phyloP scores from a whole-genome alignment of 1,140 invertebrate species.

The Thalassaphorura encarpata region DNA sequence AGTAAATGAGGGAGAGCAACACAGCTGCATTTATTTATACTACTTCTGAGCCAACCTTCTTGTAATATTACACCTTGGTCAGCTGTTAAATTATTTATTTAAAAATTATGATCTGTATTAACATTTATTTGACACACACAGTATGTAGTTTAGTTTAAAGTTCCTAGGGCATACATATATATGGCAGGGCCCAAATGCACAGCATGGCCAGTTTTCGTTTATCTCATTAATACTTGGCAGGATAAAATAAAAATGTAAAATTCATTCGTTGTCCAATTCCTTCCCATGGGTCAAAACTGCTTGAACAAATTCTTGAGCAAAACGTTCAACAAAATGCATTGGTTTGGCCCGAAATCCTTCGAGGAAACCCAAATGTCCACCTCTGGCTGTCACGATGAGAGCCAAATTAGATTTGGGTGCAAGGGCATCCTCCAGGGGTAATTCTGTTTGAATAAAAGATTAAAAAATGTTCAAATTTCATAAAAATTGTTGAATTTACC shows the following conservation, averaged over 20 bases:
- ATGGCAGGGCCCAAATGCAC: too few relatives aligned
- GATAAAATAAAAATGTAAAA: not conserved
- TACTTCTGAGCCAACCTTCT: too few relatives aligned
- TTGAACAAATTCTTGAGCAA: conserved; percentile 9
- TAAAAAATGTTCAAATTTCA: not conserved
- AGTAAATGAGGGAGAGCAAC: too few relatives aligned
- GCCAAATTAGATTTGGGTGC: conserved; percentile 18
- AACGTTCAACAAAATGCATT: conserved; percentile 27
- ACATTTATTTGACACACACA: too few relatives aligned
- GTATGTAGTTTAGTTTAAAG: too few relatives aligned
- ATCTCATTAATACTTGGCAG: not conserved
- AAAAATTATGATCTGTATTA: too few relatives aligned
- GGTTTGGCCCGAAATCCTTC: conserved; percentile 10
- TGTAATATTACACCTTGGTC: too few relatives aligned
- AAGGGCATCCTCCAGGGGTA: conserved; percentile 18
- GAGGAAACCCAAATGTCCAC: conserved; percentile 29
- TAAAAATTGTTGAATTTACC: not conserved
- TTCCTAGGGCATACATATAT: too few relatives aligned
- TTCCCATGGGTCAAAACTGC: conserved; percentile 2
- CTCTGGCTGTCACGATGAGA: conserved; percentile 23
- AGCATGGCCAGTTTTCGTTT: too few relatives aligned
- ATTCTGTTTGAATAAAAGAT: conserved; percentile 5
- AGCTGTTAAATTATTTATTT: too few relatives aligned
- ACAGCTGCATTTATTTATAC: too few relatives aligned
- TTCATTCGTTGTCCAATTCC: not conserved